Percentiles rank a stretch among this genome's conserved stretches.
phyloP scores from a whole-genome alignment of 1,140 invertebrate genomes.

The Euura lappo region DNA sequence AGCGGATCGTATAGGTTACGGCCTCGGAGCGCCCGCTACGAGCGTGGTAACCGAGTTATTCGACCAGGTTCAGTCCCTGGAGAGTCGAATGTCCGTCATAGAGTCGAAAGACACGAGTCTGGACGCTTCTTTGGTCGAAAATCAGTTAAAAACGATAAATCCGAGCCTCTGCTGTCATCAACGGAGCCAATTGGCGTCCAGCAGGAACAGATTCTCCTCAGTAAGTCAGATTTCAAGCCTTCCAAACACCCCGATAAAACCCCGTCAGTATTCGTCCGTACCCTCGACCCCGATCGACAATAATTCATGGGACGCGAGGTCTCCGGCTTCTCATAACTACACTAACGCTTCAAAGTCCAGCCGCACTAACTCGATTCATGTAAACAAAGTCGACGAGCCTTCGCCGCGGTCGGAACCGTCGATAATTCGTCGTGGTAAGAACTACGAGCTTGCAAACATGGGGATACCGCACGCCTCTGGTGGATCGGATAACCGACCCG shows the following conservation, averaged over 20 bases:
- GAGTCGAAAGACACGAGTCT: constrained; percentile 51
- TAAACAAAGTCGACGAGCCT: constrained; percentile 45
- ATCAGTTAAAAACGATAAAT: constrained; percentile 19
- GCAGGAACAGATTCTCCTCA: constrained; percentile 33
- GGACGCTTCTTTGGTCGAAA: constrained; percentile 35
- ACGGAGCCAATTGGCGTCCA: constrained; percentile 28
- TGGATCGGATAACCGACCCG: constrained; percentile 26
- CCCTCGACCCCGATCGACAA: constrained; percentile 48
- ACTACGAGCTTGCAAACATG: constrained; percentile 19
- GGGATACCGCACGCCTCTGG: constrained; percentile 41
- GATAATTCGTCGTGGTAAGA: constrained; percentile 27
- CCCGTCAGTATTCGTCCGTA: constrained; percentile 39
- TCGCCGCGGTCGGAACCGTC: constrained; percentile 35
- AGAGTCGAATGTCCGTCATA: constrained; percentile 63
- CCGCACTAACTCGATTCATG: constrained; percentile 31
- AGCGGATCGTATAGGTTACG: constrained; percentile 48
- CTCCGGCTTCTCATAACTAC: not conserved
- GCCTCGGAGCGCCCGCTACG: constrained; percentile 50
- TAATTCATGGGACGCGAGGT: constrained; percentile 22
- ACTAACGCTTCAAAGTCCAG: constrained; percentile 27
- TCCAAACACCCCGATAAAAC: constrained; percentile 41
- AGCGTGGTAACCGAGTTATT: constrained; percentile 69
- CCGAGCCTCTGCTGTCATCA: not conserved
- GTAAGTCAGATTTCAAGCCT: constrained; percentile 43
- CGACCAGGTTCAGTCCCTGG: constrained; percentile 66